phyloP scores from a whole-genome alignment of 2,888 invertebrate species.

The Chalcosyrphus nemorum region DNA sequence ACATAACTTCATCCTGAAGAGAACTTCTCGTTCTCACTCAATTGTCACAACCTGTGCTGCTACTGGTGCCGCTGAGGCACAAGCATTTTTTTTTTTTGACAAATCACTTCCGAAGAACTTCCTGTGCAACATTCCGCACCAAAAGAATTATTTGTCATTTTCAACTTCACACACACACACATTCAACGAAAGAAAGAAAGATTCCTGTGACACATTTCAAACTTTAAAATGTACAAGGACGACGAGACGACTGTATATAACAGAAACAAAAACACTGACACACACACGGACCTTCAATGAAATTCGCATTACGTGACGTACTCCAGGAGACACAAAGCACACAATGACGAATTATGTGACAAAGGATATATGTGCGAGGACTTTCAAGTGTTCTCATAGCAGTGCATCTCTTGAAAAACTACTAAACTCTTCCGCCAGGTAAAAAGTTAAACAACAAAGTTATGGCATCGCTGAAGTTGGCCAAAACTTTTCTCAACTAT shows the following conservation, averaged over 20 bases:
- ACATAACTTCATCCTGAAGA: constrained; percentile 14
- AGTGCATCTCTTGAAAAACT: not conserved
- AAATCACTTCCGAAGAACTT: constrained; percentile 66
- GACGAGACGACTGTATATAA: no score
- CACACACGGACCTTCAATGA: constrained; percentile 7
- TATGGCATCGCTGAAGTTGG: not conserved
- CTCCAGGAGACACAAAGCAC: constrained; percentile 53
- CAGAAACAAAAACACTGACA: constrained; percentile 1
- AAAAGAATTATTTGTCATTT: constrained; percentile 67
- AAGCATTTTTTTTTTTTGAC: constrained; percentile 35
- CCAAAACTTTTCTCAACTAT: not conserved
- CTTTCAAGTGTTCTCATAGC: constrained; percentile 34
- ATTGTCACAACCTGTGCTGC: constrained; percentile 47
- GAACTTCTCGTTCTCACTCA: constrained; percentile 9
- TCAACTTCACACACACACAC: constrained; percentile 53
- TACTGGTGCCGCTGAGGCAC: not conserved
- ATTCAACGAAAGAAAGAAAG: not conserved
- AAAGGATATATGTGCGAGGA: constrained; percentile 56
- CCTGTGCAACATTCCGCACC: constrained; percentile 67
- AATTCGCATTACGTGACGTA: constrained; percentile 65
- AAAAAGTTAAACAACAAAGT: constrained; percentile 48
- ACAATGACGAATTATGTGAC: constrained; percentile 68
- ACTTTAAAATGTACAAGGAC: constrained; percentile 56
- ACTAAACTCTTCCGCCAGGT: not conserved
- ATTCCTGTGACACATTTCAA: constrained; percentile 65